Conservation (phyloP, 2,888 invertebrate species). For the Machimus atricapillus region DNA sequence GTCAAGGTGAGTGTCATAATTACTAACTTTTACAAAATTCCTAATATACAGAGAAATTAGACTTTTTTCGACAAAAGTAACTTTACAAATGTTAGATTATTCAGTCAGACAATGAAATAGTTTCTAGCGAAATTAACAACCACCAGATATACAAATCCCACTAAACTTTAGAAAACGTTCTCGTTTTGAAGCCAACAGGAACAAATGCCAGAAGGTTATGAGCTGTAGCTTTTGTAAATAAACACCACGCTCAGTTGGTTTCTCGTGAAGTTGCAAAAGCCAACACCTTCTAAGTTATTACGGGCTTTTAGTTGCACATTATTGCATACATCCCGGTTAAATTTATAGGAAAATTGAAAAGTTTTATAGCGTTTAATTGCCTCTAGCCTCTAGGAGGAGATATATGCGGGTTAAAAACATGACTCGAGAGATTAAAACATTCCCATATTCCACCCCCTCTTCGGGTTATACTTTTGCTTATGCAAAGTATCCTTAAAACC, state of each 20-base stretch:
- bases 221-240: neutral
- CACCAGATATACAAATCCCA: neutral
- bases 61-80: neutral
- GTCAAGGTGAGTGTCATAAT: constrained; percentile 41
- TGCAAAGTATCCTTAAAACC: neutral
- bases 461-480: neutral
- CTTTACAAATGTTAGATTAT: no score
- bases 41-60: neutral
- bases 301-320: neutral
- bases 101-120: no score
- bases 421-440: neutral
- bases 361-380: neutral
- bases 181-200: neutral
- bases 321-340: neutral
- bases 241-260: neutral
- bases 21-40: neutral
- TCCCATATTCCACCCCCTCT: neutral
- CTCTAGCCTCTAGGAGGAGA: neutral
- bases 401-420: neutral
- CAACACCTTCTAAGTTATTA: neutral
- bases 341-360: neutral
- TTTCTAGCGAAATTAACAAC: neutral
- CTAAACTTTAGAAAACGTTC: neutral
- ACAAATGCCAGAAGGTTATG: neutral
- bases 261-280: neutral